phyloP scores from a whole-genome alignment of 2,797 vertebrate genomes.

The Iguana delicatissima region DNA sequence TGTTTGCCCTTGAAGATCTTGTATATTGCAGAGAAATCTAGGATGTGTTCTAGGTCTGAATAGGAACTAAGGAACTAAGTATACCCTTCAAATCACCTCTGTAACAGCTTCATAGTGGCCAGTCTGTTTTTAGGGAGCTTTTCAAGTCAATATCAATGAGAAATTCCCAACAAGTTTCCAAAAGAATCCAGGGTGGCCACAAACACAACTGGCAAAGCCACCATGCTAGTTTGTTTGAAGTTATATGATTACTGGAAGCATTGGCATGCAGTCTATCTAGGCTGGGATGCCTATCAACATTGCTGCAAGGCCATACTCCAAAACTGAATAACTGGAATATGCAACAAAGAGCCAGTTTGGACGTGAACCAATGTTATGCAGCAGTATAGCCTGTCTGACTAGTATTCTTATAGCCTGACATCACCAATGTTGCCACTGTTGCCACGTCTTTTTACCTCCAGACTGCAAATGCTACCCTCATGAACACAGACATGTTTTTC shows the following conservation, averaged over 20 bases:
- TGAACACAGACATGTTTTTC: neutral
- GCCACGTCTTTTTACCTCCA: neutral
- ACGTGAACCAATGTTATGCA: constrained; percentile 33
- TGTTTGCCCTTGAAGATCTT: too few relatives aligned
- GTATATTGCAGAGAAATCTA: too few relatives aligned
- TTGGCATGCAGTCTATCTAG: constrained; percentile 3
- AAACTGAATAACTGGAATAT: neutral
- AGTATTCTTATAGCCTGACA: neutral
- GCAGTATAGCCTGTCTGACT: constrained; percentile 15
- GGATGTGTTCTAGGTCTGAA: neutral
- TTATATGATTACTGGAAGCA: neutral
- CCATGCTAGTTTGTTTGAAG: neutral
- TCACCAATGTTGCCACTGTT: neutral
- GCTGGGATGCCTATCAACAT: neutral
- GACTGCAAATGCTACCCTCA: neutral
- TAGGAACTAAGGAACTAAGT: neutral
- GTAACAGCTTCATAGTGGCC: neutral
- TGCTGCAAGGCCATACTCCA: neutral
- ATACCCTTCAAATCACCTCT: neutral
- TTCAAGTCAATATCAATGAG: neutral
- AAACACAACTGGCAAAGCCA: neutral
- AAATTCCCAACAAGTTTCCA: neutral
- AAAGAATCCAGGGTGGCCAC: neutral
- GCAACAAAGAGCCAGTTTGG: constrained; percentile 38
- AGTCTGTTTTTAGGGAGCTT: neutral